Evolutionary conservation across 2,113 vertebrate species (phyloP), one percentile per base, ranked within the genome.

Genomic region (Cryptoleucopteryx plumbea): DNA sequence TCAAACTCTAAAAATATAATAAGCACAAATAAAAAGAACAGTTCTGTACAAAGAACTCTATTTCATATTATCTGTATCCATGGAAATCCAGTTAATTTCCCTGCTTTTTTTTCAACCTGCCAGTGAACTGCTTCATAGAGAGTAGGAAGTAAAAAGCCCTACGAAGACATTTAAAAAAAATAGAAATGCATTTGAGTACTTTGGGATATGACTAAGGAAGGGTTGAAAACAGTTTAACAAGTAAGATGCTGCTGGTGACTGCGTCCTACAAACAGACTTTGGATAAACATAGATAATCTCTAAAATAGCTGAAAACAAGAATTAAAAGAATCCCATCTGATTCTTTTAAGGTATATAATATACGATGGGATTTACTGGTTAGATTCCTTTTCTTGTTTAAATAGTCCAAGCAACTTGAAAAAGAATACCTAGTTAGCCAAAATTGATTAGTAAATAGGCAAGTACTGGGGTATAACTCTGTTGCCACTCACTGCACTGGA

Each of bases 11-110:
- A 79, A 86, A 94, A 15, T 56, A 48, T 10, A 70, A 6, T 42
- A 82, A 68, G 16, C 50, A 53, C 13, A 88, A 85, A 72, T 42
- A 71, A 83, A 88, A 82, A 70, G 38, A 88, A 62, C 16, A 36
- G 72, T 36, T 93, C 23, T 6, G 2, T 25, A 81, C 56, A 68
- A 91, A 84, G 63, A 94, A 25, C 7, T 40, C 52, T 68, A 29
- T 91, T 82, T 61, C 38, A 25, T 79, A 56, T 45, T 82, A 52
- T 56, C 80, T 42, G 36, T 68, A 82, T 45, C 56, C 34, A 65
- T 67, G 82, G 52, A 94, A 96, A 92, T 79, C 40, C 86, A 91
- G 43, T 43, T 86, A 40, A 87, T 87, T 93, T 74, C 32, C 61
- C 21, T 36, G 18, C 15, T 9, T 63, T 66, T 66, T 85, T 94